Conservation (phyloP, 2,888 invertebrate species). For the Trachelus iudaicus region DNA sequence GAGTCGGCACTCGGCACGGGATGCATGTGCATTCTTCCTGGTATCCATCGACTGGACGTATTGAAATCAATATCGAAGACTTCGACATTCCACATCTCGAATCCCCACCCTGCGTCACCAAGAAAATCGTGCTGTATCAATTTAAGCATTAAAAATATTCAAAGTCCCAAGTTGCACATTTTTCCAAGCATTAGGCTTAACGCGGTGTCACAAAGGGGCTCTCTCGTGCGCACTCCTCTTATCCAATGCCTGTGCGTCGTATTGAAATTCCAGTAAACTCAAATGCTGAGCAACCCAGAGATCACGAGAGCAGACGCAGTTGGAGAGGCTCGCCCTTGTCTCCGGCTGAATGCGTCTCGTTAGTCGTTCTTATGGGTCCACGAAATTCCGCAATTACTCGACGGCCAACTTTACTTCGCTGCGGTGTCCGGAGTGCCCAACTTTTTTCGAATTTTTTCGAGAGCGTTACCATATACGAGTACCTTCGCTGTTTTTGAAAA, state of each 20-base stretch:
- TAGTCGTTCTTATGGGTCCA: constrained; percentile 39
- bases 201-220: background rate
- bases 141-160: background rate
- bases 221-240: background rate
- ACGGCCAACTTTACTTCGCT: background rate
- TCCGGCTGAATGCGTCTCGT: constrained; percentile 44
- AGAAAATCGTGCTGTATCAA: background rate
- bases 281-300: background rate
- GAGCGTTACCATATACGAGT: background rate
- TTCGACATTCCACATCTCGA: background rate
- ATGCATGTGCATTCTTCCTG: background rate
- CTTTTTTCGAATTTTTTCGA: background rate
- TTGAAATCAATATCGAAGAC: background rate
- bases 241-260: background rate
- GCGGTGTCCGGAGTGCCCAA: background rate
- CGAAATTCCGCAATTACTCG: constrained; percentile 41
- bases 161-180: background rate
- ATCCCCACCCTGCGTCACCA: background rate
- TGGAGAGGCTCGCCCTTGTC: background rate
- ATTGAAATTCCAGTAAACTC: background rate
- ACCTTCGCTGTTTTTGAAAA: background rate
- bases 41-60: background rate
- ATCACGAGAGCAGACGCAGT: background rate
- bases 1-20: background rate
- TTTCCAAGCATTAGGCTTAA: background rate